Evolutionary conservation across 2,113 vertebrate species (phyloP).

Genomic region (Opisthocomus hoazin): DNA sequence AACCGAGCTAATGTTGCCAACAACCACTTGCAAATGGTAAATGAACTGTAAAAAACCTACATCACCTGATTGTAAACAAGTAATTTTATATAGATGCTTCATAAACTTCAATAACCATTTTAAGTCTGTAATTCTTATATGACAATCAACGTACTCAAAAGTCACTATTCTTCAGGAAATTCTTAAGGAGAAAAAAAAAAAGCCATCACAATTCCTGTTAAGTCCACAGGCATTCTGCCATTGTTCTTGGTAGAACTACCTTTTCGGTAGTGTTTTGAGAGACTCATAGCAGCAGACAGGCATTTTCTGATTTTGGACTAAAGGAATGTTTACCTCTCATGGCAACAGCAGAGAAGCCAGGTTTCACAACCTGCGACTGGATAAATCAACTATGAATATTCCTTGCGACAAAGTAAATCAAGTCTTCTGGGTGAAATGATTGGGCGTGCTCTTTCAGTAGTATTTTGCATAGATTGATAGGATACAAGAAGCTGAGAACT

Average conservation of each 20-base stretch:
- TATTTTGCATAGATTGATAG: neutral
- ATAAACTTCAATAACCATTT: neutral
- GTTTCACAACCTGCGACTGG: neutral
- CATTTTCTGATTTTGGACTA: neutral
- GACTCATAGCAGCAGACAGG: neutral
- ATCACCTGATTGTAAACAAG: neutral
- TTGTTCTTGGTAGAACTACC: neutral
- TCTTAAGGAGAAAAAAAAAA: neutral
- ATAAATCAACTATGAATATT: neutral
- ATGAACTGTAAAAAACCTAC: neutral
- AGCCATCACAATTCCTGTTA: neutral
- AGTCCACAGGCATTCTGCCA: neutral
- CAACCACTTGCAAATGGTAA: neutral
- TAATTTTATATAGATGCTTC: neutral
- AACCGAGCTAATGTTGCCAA: neutral
- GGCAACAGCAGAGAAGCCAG: neutral
- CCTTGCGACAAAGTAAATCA: neutral
- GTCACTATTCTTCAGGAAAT: neutral
- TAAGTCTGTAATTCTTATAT: neutral
- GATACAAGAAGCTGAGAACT: neutral
- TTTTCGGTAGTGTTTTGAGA: neutral
- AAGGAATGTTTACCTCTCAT: neutral
- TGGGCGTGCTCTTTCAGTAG: neutral
- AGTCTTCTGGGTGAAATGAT: neutral
- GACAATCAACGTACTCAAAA: neutral